Conservation (phyloP, 2,113 vertebrate genomes). For the Psittacula cyanocephala region DNA sequence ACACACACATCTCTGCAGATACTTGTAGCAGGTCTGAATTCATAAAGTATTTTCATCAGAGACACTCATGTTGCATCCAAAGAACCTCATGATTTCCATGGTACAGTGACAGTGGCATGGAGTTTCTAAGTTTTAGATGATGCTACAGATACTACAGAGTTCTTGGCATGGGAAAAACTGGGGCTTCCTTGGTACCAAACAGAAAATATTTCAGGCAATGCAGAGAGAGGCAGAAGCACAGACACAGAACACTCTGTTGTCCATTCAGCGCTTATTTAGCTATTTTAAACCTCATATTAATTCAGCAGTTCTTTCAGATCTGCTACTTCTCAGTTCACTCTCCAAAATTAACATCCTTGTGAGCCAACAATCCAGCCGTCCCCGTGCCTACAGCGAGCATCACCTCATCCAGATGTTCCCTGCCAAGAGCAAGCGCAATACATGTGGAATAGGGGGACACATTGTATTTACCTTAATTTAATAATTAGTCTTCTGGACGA, state of each 20-base stretch:
- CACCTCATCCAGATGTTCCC: slow-evolving; percentile 32
- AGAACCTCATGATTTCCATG: not conserved
- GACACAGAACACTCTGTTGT: not conserved
- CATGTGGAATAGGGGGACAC: not conserved
- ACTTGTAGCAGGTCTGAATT: not conserved
- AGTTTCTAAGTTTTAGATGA: not conserved
- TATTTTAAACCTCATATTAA: slow-evolving; percentile 1
- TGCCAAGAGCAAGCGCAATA: not conserved
- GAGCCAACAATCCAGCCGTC: slow-evolving; percentile 1
- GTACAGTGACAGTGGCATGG: not conserved
- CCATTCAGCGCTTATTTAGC: not conserved
- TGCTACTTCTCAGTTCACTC: slow-evolving; percentile 12
- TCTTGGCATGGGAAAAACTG: not conserved
- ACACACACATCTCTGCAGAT: not conserved
- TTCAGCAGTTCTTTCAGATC: slow-evolving; percentile 3
- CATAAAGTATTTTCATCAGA: not conserved
- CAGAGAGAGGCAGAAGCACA: not conserved
- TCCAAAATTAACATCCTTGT: slow-evolving; percentile 38
- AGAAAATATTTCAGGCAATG: not conserved
- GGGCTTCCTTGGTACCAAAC: not conserved
- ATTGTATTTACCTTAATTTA: slow-evolving; percentile 57
- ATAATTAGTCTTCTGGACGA: slow-evolving; percentile 65
- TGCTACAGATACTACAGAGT: not conserved
- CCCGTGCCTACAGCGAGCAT: not conserved
- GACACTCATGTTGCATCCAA: not conserved